Base-by-base conservation (phyloP, 2,797 vertebrate species). In the Lepus oiostolus region DNA sequence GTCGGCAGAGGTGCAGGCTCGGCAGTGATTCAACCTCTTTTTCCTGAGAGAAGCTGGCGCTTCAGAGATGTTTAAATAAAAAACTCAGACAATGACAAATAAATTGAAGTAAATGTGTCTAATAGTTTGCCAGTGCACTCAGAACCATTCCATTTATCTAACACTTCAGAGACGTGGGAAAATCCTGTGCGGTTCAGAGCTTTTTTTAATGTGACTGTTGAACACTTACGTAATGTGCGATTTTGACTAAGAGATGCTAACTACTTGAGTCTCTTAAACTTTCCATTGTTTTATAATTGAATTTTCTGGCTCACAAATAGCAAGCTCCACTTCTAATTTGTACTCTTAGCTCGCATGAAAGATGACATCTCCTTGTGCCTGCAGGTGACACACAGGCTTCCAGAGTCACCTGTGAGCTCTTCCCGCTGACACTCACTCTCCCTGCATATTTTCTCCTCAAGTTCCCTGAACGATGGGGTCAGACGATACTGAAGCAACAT, bases 1-100 rank as follows among this genome's bases (percentile, higher is more conserved):
- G 93, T 96, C 97, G 96, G 89, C 86, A 93, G 97, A 95, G 86
- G 79, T 77, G 72, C 79, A 54, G 93, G 91, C 87, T 94, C 82
- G 68, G 74, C 42, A 47, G 42, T 81, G 95, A 97, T 94, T 95
- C 91, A 94, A n/a, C 67, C 32, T 86, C 91, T 68, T 88, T 74
- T 96, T 97, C 93, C 94, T 70, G 79, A 96, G 77, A 90, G 72
- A 85, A 87, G 94, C 70, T 80, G 60, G 75, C 80, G 60, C 60
- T 92, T 32, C 19, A 70, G 79, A 91, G 26, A 42, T 2, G 14
- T 28, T 60, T 28, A 47, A 54, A 93, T 35, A 24, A 91, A 97
- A 47, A 96, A 95, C 85, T n/a, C 82, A 96, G 32, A n/a, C 52
- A 81, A 76, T 17, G 75, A 83, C 72, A 92, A 90, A 89, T 17